phyloP scores from a whole-genome alignment of 2,888 invertebrate species.

The Xylocampa areola region DNA sequence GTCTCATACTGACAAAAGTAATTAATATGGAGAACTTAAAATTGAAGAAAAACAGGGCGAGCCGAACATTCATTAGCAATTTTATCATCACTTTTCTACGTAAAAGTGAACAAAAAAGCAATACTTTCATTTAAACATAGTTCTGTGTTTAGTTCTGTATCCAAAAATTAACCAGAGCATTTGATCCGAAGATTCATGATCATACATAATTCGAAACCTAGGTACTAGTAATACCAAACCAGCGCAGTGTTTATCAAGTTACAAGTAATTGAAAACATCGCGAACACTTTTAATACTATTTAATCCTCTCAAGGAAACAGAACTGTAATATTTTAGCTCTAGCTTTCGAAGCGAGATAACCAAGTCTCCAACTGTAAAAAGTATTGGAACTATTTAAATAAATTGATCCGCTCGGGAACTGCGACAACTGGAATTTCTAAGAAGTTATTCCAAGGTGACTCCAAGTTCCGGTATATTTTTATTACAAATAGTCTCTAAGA shows the following conservation, averaged over 20 bases:
- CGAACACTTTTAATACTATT: conserved; percentile 4
- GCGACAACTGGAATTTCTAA: conserved; percentile 27
- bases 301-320: background rate
- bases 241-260: background rate
- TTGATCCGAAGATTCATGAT: conserved; percentile 8
- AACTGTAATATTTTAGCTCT: conserved; percentile 11
- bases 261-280: conserved; percentile 5
- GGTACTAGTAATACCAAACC: conserved; percentile 1
- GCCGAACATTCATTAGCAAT: background rate
- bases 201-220: background rate
- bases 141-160: conserved; percentile 1
- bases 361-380: conserved; percentile 26
- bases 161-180: conserved; percentile 15
- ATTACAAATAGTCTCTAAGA: conserved; percentile 39
- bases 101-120: no score
- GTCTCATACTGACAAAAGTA: no score
- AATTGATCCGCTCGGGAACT: conserved; percentile 42
- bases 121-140: conserved; percentile 9
- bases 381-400: conserved; percentile 52
- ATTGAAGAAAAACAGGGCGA: conserved; percentile 1
- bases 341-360: conserved; percentile 14
- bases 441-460: conserved; percentile 41
- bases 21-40: conserved; percentile 2
- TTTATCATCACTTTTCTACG: background rate
- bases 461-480: conserved; percentile 38